Evolutionary conservation across 2,797 vertebrate species (phyloP).

Genomic region (Hemibagrus guttatus): DNA sequence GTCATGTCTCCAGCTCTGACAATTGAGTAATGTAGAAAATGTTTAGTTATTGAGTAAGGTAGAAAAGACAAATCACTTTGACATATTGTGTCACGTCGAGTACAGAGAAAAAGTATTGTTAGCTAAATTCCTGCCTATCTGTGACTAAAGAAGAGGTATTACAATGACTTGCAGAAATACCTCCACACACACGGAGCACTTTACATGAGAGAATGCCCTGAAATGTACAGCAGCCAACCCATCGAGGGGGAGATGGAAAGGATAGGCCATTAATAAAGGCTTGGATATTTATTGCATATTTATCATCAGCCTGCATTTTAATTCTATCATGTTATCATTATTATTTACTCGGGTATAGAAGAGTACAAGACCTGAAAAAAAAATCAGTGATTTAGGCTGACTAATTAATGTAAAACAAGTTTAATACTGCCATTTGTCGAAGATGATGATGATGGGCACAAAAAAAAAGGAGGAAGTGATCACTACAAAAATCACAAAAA

Average conservation of each 20-base stretch:
- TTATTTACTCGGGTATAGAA: neutral
- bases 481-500: neutral
- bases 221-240: neutral
- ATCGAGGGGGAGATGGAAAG: neutral
- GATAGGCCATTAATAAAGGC: no score
- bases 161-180: slow-evolving; percentile 15
- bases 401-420: neutral
- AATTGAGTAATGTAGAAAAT: neutral
- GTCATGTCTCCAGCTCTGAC: neutral
- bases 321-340: no score
- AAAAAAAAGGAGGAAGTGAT: neutral
- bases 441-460: neutral
- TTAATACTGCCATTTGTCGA: neutral
- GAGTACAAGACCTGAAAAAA: neutral
- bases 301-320: no score
- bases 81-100: neutral
- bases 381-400: neutral
- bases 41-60: neutral
- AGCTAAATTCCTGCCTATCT: neutral
- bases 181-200: neutral
- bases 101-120: neutral
- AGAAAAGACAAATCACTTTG: neutral
- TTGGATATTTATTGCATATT: neutral
- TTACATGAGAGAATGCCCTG: neutral
- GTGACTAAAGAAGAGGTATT: neutral